Conservation (phyloP, 2,113 vertebrate genomes). For the Heterocephalus glaber region DNA sequence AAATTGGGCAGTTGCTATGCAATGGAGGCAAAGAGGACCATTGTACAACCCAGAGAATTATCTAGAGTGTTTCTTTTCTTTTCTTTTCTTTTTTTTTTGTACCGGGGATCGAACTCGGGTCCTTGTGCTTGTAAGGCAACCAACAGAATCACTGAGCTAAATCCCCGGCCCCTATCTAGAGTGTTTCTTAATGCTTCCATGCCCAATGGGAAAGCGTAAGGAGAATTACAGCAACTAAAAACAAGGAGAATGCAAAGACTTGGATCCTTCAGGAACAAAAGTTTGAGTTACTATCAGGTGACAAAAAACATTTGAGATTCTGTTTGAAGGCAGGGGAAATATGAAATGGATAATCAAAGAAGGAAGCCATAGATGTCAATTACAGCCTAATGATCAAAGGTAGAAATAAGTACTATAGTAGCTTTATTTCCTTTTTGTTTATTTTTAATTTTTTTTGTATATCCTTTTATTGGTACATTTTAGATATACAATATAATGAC, state of each 20-base stretch:
- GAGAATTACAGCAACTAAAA: constrained; percentile 24
- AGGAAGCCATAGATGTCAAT: neutral
- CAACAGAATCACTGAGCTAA: too few relatives aligned
- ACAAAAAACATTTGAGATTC: constrained; percentile 23
- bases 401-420: constrained; percentile 38
- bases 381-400: neutral
- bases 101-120: too few relatives aligned
- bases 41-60: neutral
- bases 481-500: too few relatives aligned
- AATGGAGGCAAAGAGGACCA: constrained; percentile 3
- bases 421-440: neutral
- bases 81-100: too few relatives aligned
- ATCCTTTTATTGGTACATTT: too few relatives aligned
- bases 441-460: too few relatives aligned
- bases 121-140: too few relatives aligned
- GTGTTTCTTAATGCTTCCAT: constrained; percentile 11
- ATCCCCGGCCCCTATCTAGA: too few relatives aligned
- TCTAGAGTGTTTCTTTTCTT: neutral
- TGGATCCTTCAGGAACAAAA: constrained; percentile 17
- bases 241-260: constrained; percentile 15
- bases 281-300: neutral
- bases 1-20: constrained; percentile 23
- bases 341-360: neutral
- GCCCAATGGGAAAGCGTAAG: constrained; percentile 12
- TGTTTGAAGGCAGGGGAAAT: neutral